These are phyloP conservation scores for Catharus ustulatus DNA, from an alignment of 2,797 vertebrate genomes.

Conservation along the genomic window DNA sequence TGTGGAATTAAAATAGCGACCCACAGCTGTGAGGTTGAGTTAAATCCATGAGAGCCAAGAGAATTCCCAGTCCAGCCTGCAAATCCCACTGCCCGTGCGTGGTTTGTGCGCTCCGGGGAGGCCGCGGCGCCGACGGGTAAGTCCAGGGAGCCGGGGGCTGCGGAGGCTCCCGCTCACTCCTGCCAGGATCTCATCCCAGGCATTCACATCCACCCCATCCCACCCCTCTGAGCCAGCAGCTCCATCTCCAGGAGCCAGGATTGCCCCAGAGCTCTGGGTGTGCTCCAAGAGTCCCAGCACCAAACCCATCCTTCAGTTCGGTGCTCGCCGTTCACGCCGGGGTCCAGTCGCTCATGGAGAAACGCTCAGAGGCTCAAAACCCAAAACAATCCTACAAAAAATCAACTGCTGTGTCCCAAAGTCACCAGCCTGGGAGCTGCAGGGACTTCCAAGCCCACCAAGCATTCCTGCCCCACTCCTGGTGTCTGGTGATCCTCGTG, in stretches of 20 bases:
- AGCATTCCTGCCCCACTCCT: fast-evolving
- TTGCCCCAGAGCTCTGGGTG: no score
- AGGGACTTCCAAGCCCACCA: fast-evolving
- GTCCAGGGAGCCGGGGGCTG: not conserved
- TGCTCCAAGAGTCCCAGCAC: not conserved
- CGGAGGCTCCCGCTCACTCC: not conserved
- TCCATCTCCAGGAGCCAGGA: fast-evolving
- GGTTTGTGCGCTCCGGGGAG: not conserved
- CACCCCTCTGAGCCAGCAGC: not conserved
- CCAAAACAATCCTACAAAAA: no score
- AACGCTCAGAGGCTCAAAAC: not conserved
- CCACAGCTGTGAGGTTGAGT: not conserved
- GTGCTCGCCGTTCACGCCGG: fast-evolving
- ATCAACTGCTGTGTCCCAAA: fast-evolving
- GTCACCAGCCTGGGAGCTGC: fast-evolving
- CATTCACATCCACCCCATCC: fast-evolving
- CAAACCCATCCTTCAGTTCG: fast-evolving
- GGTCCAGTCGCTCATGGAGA: fast-evolving
- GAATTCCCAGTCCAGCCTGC: not conserved
- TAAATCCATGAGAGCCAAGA: not conserved
- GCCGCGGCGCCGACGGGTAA: not conserved
- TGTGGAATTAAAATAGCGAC: not conserved
- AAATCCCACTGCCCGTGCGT: fast-evolving
- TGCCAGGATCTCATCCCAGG: not conserved
- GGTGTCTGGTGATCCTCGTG: not conserved